These are phyloP conservation scores for Lycaon pictus DNA, from an alignment of 2,113 vertebrate species.

Conservation along the genomic window DNA sequence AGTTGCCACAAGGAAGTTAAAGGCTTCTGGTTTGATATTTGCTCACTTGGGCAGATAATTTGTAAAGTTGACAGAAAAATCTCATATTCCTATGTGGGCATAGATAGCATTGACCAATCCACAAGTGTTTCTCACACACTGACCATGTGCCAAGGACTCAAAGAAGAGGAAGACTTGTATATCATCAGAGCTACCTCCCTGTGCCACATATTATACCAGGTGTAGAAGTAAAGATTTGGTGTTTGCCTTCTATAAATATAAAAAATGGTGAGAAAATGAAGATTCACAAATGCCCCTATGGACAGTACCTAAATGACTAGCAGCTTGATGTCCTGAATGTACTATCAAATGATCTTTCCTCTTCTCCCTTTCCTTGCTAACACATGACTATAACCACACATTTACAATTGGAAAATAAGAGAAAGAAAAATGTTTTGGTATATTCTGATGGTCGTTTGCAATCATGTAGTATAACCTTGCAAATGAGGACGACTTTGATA, in stretches of 20 bases:
- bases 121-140: neutral
- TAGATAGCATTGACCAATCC: neutral
- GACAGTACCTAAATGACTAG: neutral
- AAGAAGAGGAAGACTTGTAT: neutral
- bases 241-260: neutral
- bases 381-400: neutral
- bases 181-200: neutral
- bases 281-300: neutral
- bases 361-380: neutral
- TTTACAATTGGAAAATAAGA: constrained; percentile 30
- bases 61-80: neutral
- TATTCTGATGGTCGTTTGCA: neutral
- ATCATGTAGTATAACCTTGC: neutral
- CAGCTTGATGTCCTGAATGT: neutral
- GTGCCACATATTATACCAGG: neutral
- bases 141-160: neutral
- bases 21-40: neutral
- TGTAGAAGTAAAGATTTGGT: neutral
- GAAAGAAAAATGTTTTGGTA: neutral
- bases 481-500: constrained; percentile 5
- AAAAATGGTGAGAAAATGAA: neutral
- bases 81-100: neutral
- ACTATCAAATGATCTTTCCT: neutral
- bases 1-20: neutral
- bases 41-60: neutral